Evolutionary conservation across 2,888 invertebrate species (phyloP).

Genomic region (Lamellibrachia columna): DNA sequence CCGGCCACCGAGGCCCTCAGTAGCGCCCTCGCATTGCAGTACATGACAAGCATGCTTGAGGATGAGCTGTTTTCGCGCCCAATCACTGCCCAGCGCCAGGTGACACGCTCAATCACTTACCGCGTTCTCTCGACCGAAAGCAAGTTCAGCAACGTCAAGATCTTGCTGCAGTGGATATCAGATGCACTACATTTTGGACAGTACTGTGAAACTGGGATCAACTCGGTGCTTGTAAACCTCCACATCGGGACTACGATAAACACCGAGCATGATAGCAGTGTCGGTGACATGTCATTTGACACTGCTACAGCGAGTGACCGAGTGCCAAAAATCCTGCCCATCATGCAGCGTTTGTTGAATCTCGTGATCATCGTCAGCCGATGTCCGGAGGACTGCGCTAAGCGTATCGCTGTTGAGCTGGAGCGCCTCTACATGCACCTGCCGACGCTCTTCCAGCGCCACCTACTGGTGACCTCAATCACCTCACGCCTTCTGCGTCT

Average conservation of each 20-base stretch:
- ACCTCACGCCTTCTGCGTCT: slow-evolving; percentile 44
- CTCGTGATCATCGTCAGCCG: slow-evolving; percentile 44
- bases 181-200: slow-evolving; percentile 33
- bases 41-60: slow-evolving; percentile 37
- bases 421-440: slow-evolving; percentile 44
- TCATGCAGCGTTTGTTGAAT: slow-evolving; percentile 43
- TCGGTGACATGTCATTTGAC: background rate
- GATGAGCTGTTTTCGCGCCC: slow-evolving; percentile 39
- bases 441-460: slow-evolving; percentile 42
- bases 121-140: slow-evolving; percentile 41
- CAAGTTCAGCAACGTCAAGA: slow-evolving; percentile 37
- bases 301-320: slow-evolving; percentile 9
- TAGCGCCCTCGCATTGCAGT: slow-evolving; percentile 32
- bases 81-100: slow-evolving; percentile 38
- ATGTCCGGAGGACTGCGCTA: slow-evolving; percentile 45
- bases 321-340: slow-evolving; percentile 30
- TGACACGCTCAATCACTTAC: slow-evolving; percentile 42
- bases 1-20: background rate
- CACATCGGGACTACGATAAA: background rate
- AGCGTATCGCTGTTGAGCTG: slow-evolving; percentile 41
- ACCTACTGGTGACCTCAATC: slow-evolving; percentile 43
- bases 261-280: background rate
- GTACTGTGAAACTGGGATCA: slow-evolving; percentile 29
- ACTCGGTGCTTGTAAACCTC: slow-evolving; percentile 14
- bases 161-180: slow-evolving; percentile 41